Evolutionary conservation across 2,797 vertebrate genomes (phyloP), one percentile per base, ranked within the genome.

Genomic region (Melanotaenia maccullochi): DNA sequence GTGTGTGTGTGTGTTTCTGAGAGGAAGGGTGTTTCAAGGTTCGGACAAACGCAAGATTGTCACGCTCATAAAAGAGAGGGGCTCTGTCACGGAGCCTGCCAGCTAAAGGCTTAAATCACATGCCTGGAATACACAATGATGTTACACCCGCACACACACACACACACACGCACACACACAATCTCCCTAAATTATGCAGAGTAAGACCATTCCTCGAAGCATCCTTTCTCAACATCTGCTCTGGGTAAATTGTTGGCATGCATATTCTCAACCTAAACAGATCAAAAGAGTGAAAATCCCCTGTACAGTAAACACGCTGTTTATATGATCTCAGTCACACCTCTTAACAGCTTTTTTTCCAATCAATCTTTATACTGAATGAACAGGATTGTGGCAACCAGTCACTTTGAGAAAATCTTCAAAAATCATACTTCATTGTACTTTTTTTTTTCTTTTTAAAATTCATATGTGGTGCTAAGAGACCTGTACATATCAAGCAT

Each of bases 41-140:
- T 92, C 72, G 84, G 91, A 93, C 90, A 90, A 93, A 94, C 83
- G 79, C 75, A 93, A 90, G 79, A 78, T 16, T 91, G 91, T 93
- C 78, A 69, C 66, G 72, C 89, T 93, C 86, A 83, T 87, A 92
- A 84, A 89, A 94, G 88, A 93, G 92, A 85, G 92, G 82, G 90
- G 88, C 77, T 92, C 82, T 93, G 89, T 94, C 88, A 93, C 85
- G 83, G 86, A 89, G 87, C 87, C 91, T 91, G 86, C 87, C 85
- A 89, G 84, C 89, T 85, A 86, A 90, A 89, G 82, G 87, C 87
- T 90, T 92, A 91, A 92, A 92, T 91, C 88, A 89, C 86, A 92
- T 86, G 91, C 87, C 81, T 90, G 79, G 90, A 93, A 93, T 92
- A 80, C 85, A 85, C 90, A 91, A 92, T 92, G 90, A 90, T 55